These are phyloP conservation scores for Scrobipalpa atriplicella DNA, from an alignment of 2,888 invertebrate genomes.

Conservation along the genomic window DNA sequence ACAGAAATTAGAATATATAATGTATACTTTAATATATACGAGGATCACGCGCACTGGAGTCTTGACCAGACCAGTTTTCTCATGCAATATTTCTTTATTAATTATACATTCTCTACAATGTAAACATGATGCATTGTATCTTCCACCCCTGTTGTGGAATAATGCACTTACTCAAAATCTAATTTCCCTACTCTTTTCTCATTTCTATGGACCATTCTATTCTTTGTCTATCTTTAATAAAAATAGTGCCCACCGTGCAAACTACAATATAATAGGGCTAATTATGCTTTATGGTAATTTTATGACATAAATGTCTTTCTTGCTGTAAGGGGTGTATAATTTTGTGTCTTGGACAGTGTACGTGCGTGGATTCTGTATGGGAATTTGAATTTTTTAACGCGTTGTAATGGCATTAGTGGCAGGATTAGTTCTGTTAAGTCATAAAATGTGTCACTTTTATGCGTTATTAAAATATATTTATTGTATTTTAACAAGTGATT, in stretches of 20 bases:
- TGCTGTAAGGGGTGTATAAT: conserved; percentile 65
- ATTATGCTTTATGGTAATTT: conserved; percentile 78
- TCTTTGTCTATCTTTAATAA: conserved; percentile 62
- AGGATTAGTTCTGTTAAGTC: conserved; percentile 52
- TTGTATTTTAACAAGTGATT: conserved; percentile 24
- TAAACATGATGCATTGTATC: conserved; percentile 72
- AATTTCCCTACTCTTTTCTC: conserved; percentile 32
- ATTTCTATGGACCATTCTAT: conserved; percentile 20
- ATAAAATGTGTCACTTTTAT: conserved; percentile 40
- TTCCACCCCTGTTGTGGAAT: conserved; percentile 36
- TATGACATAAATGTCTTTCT: conserved; percentile 62
- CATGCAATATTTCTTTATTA: conserved; percentile 76
- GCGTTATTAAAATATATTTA: conserved; percentile 18
- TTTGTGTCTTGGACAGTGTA: conserved; percentile 49
- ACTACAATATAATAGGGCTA: conserved; percentile 74
- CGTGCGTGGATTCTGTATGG: conserved; percentile 52
- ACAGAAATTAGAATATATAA: conserved; percentile 40
- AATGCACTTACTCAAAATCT: conserved; percentile 25
- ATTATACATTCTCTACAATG: conserved; percentile 79
- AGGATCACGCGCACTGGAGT: conserved; percentile 49
- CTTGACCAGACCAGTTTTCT: conserved; percentile 64
- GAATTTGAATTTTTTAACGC: conserved; percentile 67
- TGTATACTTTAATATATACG: conserved; percentile 11
- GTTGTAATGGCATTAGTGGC: conserved; percentile 61
- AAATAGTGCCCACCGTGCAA: conserved; percentile 71